Conservation (phyloP, 2,888 invertebrate species). For the Caenorhabditis doughertyi region DNA sequence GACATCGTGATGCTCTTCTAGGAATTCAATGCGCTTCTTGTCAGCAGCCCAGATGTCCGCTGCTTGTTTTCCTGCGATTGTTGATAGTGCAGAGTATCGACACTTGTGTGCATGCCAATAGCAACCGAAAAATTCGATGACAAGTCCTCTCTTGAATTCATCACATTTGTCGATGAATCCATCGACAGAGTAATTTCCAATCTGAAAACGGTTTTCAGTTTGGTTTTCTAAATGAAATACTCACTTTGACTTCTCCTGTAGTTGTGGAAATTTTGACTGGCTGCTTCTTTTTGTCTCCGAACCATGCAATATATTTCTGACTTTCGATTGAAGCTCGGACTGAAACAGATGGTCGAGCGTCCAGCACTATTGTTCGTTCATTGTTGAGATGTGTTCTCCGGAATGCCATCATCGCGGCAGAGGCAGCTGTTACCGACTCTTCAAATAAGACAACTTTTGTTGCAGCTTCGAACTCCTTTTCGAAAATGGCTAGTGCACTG, state of each 20-base stretch:
- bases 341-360: neutral
- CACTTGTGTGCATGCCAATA: constrained; percentile 59
- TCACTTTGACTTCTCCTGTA: neutral
- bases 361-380: neutral
- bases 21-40: neutral
- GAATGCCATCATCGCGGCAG: neutral
- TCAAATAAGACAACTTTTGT: no score
- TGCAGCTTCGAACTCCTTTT: constrained; percentile 6
- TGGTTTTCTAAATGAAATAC: neutral
- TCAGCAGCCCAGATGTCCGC: neutral
- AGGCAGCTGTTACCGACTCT: neutral
- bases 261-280: neutral
- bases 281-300: neutral
- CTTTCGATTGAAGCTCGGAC: neutral
- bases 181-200: neutral
- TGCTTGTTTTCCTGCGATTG: constrained; percentile 15
- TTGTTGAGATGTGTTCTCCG: neutral
- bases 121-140: constrained; percentile 30
- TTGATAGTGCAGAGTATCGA: constrained; percentile 26
- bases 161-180: neutral
- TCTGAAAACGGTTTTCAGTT: neutral
- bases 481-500: neutral
- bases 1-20: neutral
- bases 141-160: neutral
- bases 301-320: neutral